Percentiles rank a stretch among this genome's conserved stretches.
Conservation (phyloP, 2,113 vertebrate species). For the Chunga burmeisteri region DNA sequence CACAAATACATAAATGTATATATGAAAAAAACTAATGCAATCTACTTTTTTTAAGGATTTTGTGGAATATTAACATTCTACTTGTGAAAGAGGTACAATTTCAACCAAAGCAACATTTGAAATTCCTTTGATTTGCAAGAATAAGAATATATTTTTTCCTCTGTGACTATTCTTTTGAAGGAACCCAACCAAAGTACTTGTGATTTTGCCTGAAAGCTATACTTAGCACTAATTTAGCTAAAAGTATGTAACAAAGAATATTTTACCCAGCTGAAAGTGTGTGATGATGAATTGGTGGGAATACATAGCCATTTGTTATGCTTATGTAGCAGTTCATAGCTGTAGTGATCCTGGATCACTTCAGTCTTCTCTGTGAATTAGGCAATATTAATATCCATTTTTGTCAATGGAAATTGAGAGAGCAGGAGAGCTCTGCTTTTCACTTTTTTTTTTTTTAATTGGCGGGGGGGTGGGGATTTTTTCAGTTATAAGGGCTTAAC, state of each 20-base stretch:
- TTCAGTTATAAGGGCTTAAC: background rate
- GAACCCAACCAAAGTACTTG: background rate
- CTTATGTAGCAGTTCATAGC: background rate
- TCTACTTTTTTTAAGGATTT: background rate
- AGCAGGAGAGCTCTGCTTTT: background rate
- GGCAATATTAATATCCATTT: background rate
- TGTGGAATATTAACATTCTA: background rate
- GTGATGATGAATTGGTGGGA: background rate
- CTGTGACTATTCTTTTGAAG: background rate
- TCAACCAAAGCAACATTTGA: background rate
- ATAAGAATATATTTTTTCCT: background rate
- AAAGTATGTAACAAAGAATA: background rate
- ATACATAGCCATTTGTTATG: background rate
- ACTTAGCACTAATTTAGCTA: background rate
- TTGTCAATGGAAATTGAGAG: background rate
- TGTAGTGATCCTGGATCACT: background rate
- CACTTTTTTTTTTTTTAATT: background rate
- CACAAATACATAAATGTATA: background rate
- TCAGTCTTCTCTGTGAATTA: background rate
- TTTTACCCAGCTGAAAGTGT: background rate
- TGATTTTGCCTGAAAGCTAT: background rate
- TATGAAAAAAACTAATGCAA: background rate
- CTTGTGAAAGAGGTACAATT: background rate
- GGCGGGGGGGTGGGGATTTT: background rate
- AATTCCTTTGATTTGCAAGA: background rate